Evolutionary conservation across 2,888 invertebrate species (phyloP).

Genomic region (Tribolium freemani): DNA sequence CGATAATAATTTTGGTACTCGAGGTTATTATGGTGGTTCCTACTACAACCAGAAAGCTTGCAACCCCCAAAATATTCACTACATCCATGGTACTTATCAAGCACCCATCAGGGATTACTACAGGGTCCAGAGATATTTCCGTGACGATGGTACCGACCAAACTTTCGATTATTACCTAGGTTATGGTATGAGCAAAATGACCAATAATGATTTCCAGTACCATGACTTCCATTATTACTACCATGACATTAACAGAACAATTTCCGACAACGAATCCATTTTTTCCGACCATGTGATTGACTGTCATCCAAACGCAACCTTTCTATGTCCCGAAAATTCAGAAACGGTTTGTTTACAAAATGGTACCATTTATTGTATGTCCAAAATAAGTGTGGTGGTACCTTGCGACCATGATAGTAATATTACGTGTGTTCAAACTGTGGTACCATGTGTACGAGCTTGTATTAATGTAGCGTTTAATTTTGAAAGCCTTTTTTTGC

Average conservation of each 20-base stretch:
- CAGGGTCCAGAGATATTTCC: constrained; percentile 17
- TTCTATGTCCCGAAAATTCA: constrained; percentile 46
- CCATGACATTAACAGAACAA: constrained; percentile 31
- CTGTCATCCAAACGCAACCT: constrained; percentile 39
- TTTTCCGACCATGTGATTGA: constrained; percentile 18
- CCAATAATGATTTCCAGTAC: constrained; percentile 36
- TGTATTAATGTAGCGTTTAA: constrained; percentile 3
- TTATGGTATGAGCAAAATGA: constrained; percentile 39
- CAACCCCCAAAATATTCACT: constrained; percentile 24
- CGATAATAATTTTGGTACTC: not conserved
- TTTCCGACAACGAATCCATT: constrained; percentile 21
- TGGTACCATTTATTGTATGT: constrained; percentile 46
- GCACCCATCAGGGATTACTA: constrained; percentile 32
- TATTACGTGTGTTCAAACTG: constrained; percentile 36
- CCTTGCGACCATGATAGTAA: constrained; percentile 23
- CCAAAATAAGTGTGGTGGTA: constrained; percentile 28
- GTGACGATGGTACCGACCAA: constrained; percentile 17
- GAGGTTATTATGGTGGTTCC: constrained; percentile 21
- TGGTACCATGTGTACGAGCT: constrained; percentile 41
- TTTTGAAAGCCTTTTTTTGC: constrained; percentile 36
- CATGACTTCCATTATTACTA: constrained; percentile 38
- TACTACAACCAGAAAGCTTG: constrained; percentile 9
- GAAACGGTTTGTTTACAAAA: constrained; percentile 45
- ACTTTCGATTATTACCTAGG: constrained; percentile 45
- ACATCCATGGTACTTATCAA: constrained; percentile 41